Evolutionary conservation across 2,113 vertebrate genomes (phyloP).

Genomic region (Pterocles orientalis): DNA sequence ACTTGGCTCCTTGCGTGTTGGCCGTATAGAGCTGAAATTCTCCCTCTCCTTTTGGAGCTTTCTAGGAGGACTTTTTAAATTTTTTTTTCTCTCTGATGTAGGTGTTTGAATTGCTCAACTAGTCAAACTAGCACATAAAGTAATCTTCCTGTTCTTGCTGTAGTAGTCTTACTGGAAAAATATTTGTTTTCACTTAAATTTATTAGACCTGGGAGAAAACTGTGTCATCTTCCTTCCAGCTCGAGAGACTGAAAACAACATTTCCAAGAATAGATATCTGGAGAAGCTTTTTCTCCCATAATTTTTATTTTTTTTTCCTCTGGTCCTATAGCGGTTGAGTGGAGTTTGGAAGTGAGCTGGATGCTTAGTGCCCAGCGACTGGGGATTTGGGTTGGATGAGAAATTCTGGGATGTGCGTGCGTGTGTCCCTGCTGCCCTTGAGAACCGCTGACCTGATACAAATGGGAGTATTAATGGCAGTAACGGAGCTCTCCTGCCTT

Average conservation of each 20-base stretch:
- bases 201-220: background rate
- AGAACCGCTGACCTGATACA: constrained; percentile 22
- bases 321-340: background rate
- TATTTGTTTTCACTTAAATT: background rate
- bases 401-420: background rate
- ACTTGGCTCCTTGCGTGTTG: background rate
- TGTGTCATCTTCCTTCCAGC: background rate
- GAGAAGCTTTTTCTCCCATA: background rate
- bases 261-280: rapidly evolving
- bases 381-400: background rate
- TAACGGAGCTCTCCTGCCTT: background rate
- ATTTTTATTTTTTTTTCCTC: no score
- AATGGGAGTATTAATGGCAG: background rate
- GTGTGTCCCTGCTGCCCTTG: constrained; percentile 23
- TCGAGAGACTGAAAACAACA: background rate
- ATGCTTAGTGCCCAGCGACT: rapidly evolving
- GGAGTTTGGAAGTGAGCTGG: background rate
- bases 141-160: background rate
- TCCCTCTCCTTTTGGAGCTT: background rate
- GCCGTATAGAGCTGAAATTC: background rate
- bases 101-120: background rate
- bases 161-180: background rate
- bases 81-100: background rate
- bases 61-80: background rate
- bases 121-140: background rate